Percentiles rank a stretch among this genome's conserved stretches.
Conservation (phyloP, 2,113 vertebrate genomes). For the Microtus ochrogaster region DNA sequence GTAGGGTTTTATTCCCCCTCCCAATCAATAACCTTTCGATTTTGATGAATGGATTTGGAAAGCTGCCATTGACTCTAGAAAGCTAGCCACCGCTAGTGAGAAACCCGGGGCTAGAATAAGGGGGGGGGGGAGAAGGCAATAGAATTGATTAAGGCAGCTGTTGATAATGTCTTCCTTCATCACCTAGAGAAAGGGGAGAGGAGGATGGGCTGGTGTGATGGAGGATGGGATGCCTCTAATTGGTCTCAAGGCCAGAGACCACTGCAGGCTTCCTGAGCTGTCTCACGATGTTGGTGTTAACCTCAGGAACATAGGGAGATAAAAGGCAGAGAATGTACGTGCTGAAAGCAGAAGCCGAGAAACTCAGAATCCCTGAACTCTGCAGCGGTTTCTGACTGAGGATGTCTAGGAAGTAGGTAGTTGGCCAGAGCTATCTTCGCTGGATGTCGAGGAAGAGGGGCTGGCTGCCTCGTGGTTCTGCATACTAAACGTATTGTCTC, state of each 20-base stretch:
- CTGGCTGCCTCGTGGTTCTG: background rate
- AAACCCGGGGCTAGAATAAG: background rate
- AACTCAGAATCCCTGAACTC: background rate
- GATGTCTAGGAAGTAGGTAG: background rate
- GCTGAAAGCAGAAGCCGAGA: background rate
- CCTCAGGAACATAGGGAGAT: background rate
- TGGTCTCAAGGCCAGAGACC: background rate
- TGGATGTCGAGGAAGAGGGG: background rate
- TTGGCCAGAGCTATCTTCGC: background rate
- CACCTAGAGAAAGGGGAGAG: background rate
- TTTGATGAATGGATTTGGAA: slow-evolving; percentile 42
- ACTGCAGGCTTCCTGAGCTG: background rate
- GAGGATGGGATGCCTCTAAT: background rate
- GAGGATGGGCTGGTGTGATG: background rate
- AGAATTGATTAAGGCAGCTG: background rate
- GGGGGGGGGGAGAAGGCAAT: background rate
- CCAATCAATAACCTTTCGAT: background rate
- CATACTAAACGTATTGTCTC: background rate
- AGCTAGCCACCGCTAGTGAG: background rate
- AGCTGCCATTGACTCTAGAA: background rate
- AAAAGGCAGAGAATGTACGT: background rate
- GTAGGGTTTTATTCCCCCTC: background rate
- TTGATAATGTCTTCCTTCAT: background rate
- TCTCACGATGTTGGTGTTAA: background rate
- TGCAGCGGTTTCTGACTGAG: background rate